These are phyloP conservation scores for Chymomyza fuscimana DNA, from an alignment of 2,888 invertebrate genomes.

Conservation along the genomic window DNA sequence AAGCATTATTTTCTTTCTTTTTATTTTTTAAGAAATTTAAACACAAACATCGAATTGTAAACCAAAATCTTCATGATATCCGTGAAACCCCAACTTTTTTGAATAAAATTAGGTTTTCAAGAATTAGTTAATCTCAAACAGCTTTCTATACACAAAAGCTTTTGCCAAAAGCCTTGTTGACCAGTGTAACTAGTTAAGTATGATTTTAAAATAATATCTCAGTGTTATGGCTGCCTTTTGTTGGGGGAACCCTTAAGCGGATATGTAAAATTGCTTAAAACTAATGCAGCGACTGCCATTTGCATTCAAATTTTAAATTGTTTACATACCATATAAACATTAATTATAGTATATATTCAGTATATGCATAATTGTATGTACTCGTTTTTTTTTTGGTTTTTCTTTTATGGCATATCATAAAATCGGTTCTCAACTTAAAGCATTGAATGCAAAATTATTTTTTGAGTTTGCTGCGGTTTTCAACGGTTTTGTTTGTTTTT, in stretches of 20 bases:
- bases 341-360: background rate
- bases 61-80: too few species aligned
- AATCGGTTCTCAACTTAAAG: background rate
- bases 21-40: too few species aligned
- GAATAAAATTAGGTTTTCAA: too few species aligned
- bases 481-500: background rate
- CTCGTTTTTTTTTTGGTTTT: too few species aligned
- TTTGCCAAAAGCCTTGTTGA: too few species aligned
- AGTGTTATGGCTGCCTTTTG: conserved; percentile 57
- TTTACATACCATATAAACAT: background rate
- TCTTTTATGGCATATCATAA: too few species aligned
- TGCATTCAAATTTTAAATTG: conserved; percentile 1
- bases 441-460: background rate
- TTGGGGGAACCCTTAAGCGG: conserved; percentile 38
- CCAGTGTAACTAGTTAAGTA: conserved; percentile 3
- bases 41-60: too few species aligned
- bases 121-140: too few species aligned
- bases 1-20: too few species aligned
- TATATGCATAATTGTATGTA: background rate
- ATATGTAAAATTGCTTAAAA: conserved; percentile 68
- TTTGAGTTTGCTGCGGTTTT: background rate
- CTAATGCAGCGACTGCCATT: conserved; percentile 50
- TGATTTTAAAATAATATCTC: conserved; percentile 53
- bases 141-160: too few species aligned
- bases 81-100: too few species aligned